Conservation (phyloP, 2,888 invertebrate species). For the Galerucella calmariensis region DNA sequence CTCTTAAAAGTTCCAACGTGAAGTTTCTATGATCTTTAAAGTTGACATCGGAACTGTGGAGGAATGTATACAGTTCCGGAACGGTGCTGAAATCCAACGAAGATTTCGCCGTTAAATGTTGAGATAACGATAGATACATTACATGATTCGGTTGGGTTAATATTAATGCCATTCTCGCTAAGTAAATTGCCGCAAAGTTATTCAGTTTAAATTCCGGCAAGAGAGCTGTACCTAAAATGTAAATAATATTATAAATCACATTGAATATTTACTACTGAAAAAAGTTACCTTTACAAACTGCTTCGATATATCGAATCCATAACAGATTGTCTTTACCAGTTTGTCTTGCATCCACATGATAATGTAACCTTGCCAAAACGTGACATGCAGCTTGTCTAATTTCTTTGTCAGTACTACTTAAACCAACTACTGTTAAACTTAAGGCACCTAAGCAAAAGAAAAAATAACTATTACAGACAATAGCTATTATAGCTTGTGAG, state of each 20-base stretch:
- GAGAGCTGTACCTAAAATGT: slow-evolving; percentile 50
- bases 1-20: slow-evolving; percentile 79
- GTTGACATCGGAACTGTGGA: slow-evolving; percentile 82
- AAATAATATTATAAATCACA: too few relatives aligned
- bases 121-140: slow-evolving; percentile 77
- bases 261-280: neutral
- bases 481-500: neutral
- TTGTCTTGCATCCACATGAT: slow-evolving; percentile 76
- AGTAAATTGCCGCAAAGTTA: slow-evolving; percentile 71
- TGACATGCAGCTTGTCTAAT: slow-evolving; percentile 80
- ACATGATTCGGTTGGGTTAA: slow-evolving; percentile 80
- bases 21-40: slow-evolving; percentile 77
- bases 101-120: slow-evolving; percentile 69
- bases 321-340: slow-evolving; percentile 74
- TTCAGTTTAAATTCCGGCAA: slow-evolving; percentile 58
- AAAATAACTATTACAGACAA: neutral
- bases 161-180: slow-evolving; percentile 77
- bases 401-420: slow-evolving; percentile 74
- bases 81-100: slow-evolving; percentile 80
- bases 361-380: slow-evolving; percentile 78
- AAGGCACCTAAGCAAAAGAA: slow-evolving; percentile 69
- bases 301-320: slow-evolving; percentile 76
- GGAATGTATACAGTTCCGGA: slow-evolving; percentile 89
- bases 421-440: slow-evolving; percentile 75
- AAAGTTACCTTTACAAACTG: slow-evolving; percentile 71